Evolutionary conservation across 2,113 vertebrate genomes (phyloP).

Genomic region (Syrmaticus mikado): DNA sequence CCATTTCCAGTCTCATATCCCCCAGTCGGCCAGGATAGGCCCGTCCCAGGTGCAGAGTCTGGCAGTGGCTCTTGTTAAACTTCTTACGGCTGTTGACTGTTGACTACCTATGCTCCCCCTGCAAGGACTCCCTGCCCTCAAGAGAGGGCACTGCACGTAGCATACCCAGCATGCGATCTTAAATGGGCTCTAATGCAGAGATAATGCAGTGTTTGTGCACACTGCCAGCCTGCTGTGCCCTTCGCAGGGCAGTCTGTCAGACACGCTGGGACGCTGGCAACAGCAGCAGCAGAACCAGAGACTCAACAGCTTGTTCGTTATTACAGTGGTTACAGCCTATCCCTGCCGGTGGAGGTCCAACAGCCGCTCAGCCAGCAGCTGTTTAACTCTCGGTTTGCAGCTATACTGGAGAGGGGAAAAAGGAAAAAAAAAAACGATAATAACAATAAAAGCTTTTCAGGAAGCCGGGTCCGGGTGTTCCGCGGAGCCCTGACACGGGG

Average conservation of each 20-base stretch:
- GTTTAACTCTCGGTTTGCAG: background rate
- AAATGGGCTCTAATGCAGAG: rapidly evolving
- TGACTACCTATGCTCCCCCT: background rate
- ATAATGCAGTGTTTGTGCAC: rapidly evolving
- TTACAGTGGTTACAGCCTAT: background rate
- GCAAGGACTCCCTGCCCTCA: background rate
- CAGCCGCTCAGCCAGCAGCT: background rate
- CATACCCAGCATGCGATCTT: rapidly evolving
- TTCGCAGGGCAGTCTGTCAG: background rate
- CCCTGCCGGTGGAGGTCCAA: background rate
- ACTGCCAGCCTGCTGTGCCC: background rate
- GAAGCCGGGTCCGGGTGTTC: rapidly evolving
- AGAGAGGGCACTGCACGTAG: rapidly evolving
- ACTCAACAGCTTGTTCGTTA: background rate
- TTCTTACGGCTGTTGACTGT: background rate
- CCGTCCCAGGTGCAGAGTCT: background rate
- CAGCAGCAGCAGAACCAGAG: background rate
- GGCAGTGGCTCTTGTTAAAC: background rate
- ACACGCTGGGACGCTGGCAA: background rate
- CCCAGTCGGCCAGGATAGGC: no score
- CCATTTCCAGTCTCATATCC: background rate
- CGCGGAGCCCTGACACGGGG: background rate
- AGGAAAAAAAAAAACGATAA: rapidly evolving
- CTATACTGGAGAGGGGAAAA: rapidly evolving
- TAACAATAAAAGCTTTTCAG: background rate